Percentiles rank a stretch among this genome's conserved stretches.
Conservation (phyloP, 2,113 vertebrate species). For the Morone chrysops region DNA sequence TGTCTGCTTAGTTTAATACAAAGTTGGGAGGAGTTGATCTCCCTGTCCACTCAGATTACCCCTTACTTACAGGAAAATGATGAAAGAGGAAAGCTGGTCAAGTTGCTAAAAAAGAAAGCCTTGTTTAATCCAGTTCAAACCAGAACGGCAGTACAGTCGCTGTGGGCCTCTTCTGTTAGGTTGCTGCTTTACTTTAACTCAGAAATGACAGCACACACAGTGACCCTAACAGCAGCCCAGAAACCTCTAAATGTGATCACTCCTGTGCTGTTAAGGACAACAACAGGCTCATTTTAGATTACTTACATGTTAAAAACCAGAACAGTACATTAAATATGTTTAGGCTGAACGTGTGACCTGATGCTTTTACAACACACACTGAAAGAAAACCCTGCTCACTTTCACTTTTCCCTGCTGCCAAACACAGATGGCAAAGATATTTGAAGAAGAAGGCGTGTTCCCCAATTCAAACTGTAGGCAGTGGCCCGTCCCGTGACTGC, state of each 20-base stretch:
- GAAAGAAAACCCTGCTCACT: background rate
- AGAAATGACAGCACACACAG: constrained; percentile 24
- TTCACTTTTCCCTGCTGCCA: background rate
- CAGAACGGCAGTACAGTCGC: constrained; percentile 37
- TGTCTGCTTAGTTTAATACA: background rate
- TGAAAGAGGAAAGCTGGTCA: constrained; percentile 42
- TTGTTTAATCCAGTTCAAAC: constrained; percentile 69
- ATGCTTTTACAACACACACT: background rate
- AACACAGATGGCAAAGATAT: background rate
- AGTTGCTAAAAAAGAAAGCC: constrained; percentile 44
- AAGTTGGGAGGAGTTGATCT: background rate
- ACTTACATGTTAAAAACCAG: background rate
- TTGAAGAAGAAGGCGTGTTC: background rate
- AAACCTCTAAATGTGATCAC: constrained; percentile 19
- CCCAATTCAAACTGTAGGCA: background rate
- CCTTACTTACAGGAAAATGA: constrained; percentile 7
- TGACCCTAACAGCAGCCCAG: constrained; percentile 12
- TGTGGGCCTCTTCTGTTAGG: constrained; percentile 18
- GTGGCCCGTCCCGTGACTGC: background rate
- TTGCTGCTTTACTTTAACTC: constrained; percentile 24
- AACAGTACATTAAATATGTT: constrained; percentile 1
- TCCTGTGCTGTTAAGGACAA: background rate
- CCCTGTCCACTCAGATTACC: background rate
- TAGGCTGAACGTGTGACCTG: background rate
- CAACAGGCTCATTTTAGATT: no score